These are phyloP conservation scores for Xanthia icteritia DNA, from an alignment of 2,888 invertebrate genomes.

Conservation along the genomic window DNA sequence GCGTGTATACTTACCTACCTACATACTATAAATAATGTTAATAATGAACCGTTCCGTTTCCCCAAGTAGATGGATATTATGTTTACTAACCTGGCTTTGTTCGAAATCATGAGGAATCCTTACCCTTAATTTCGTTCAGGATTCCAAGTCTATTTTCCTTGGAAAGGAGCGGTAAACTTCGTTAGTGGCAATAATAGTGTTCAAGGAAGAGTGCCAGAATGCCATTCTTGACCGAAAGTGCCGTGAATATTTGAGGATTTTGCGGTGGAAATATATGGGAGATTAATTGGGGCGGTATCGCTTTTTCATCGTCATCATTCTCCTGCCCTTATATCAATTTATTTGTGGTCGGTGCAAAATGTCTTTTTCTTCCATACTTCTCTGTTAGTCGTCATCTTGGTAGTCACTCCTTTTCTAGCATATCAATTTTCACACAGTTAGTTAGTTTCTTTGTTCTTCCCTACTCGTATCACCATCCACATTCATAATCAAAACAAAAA, in stretches of 20 bases:
- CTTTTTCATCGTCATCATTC: neutral
- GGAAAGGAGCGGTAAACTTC: slow-evolving; percentile 59
- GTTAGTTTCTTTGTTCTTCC: too few relatives aligned
- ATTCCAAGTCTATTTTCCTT: slow-evolving; percentile 53
- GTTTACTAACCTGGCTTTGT: slow-evolving; percentile 36
- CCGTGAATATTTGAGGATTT: slow-evolving; percentile 82
- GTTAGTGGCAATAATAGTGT: slow-evolving; percentile 78
- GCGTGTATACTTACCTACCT: too few relatives aligned
- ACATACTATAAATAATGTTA: neutral
- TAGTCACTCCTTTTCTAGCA: too few relatives aligned
- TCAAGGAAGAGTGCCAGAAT: slow-evolving; percentile 84
- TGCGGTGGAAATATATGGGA: slow-evolving; percentile 69
- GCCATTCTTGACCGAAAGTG: slow-evolving; percentile 84
- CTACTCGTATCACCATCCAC: too few relatives aligned
- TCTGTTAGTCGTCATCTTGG: too few relatives aligned
- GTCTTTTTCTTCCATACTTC: too few relatives aligned
- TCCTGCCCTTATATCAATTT: too few relatives aligned
- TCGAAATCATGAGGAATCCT: slow-evolving; percentile 45
- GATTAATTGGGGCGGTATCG: slow-evolving; percentile 16
- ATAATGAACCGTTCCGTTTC: slow-evolving; percentile 34
- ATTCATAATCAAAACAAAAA: too few relatives aligned
- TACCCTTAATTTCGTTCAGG: slow-evolving; percentile 43
- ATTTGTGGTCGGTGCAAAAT: too few relatives aligned
- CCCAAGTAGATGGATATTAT: slow-evolving; percentile 36
- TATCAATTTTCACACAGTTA: too few relatives aligned